Conservation (phyloP, 2,888 invertebrate species). For the Eupeodes luniger region DNA sequence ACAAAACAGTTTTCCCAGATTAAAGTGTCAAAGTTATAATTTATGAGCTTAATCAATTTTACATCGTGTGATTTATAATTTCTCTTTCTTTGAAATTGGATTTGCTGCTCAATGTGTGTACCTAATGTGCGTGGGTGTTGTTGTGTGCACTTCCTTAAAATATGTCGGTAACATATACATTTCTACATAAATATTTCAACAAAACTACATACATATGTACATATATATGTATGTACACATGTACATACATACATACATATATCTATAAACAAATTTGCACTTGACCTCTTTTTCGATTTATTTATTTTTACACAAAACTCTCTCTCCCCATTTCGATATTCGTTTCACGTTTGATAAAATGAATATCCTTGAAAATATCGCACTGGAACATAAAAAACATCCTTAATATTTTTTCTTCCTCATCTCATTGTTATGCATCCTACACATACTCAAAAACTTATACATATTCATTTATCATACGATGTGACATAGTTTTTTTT, state of each 20-base stretch:
- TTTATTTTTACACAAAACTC: background rate
- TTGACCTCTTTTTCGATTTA: constrained; percentile 28
- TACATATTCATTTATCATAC: constrained; percentile 18
- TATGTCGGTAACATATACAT: no score
- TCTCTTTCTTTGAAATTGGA: background rate
- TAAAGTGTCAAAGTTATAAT: constrained; percentile 33
- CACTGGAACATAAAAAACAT: constrained; percentile 13
- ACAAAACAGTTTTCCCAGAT: background rate
- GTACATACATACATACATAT: no score
- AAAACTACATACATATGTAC: background rate
- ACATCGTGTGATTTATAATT: constrained; percentile 30
- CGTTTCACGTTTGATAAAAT: constrained; percentile 37
- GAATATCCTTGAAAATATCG: constrained; percentile 36
- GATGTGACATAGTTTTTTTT: constrained; percentile 9
- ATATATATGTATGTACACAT: background rate
- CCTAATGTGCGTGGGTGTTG: background rate
- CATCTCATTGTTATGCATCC: constrained; percentile 43
- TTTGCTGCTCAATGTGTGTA: background rate
- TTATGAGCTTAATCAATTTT: constrained; percentile 37
- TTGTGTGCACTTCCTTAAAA: background rate
- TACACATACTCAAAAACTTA: constrained; percentile 9
- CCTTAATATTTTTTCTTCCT: no score
- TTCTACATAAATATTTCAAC: no score
- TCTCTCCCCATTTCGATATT: background rate
- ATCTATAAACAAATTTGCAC: background rate